Evolutionary conservation across 1,140 invertebrate genomes (phyloP), one percentile per base, ranked within the genome.

Genomic region (Pseudachorutes palmiensis): DNA sequence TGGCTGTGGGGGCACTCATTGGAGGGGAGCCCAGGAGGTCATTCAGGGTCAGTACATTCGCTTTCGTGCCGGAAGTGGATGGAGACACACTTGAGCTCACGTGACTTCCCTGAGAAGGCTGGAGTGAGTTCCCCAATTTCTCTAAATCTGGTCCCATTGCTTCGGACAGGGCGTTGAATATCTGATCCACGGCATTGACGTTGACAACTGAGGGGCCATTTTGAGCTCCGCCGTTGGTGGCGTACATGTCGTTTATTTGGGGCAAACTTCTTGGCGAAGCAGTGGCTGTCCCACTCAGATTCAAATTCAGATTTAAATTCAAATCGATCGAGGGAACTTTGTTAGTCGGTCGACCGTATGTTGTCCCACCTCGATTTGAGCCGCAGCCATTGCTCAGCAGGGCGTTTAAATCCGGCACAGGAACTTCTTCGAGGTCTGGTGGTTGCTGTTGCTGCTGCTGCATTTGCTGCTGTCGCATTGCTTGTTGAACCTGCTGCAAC

Each of bases 241-340:
- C 12, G 24, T 55, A 24, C 9, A 16, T 16, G 12, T 16, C 12
- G 12, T 26, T 24, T 22, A 24, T 24, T 26, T 55, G 51, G 9
- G 51, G 5, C 14, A 22, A 9, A 55, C 36, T 45, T 22, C 31
- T 65, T 16, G 36, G 28, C 26, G 41, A 29, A 22, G 59, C 9
- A 30, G 3, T 19, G 12, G 16, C 9, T 12, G 58, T 63, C 36
- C 12, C 67, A 28, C 55, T 33, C 24, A 62, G 26, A 36, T 66
- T 67, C 28, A 68, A 62, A 33, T 73, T 73, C 2, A 73, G 49
- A 62, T 70, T 73, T 12, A 73, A 57, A 58, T 73, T 73, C n/a
- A 73, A 49, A 61, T 73, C 67, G 9, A 70, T 55, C 5, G 51
- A 55, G 12, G 51, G 51, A 5, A 12, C 51, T 45, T 45, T 45